These are phyloP conservation scores for Tenthredo livida DNA, from an alignment of 2,888 invertebrate genomes.

Conservation along the genomic window DNA sequence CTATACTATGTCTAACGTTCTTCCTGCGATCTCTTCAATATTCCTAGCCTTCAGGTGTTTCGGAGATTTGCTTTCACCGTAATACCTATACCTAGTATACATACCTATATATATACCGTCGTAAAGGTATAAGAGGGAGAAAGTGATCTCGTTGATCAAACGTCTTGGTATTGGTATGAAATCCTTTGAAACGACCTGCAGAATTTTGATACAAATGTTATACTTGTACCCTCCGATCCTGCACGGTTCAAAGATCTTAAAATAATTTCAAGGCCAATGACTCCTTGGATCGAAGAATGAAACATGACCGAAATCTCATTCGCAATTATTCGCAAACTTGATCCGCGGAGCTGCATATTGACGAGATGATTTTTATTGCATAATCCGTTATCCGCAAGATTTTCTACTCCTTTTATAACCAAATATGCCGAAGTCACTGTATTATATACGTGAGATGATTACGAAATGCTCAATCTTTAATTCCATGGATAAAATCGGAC, in stretches of 20 bases:
- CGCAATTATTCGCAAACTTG: not conserved
- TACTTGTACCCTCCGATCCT: not conserved
- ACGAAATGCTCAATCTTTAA: not conserved
- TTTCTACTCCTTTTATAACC: not conserved
- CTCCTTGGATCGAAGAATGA: not conserved
- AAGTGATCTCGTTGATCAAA: conserved; percentile 45
- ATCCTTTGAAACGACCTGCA: not conserved
- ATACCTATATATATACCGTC: not conserved
- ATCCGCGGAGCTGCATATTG: not conserved
- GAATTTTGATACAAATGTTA: not conserved
- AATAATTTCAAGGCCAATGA: not conserved
- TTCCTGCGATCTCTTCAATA: conserved; percentile 15
- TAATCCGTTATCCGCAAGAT: not conserved
- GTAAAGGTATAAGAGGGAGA: conserved; percentile 39
- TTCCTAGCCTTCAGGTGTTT: conserved; percentile 39
- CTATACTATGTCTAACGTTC: not conserved
- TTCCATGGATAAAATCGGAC: not conserved
- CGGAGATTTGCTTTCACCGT: conserved; percentile 47
- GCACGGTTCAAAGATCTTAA: not conserved
- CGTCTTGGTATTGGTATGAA: not conserved
- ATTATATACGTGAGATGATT: too few species aligned
- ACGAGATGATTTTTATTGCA: not conserved
- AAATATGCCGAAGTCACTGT: not conserved
- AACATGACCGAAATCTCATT: not conserved
- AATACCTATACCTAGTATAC: not conserved